These are phyloP conservation scores for Papilio demoleus DNA, from an alignment of 2,888 invertebrate species.

Conservation along the genomic window DNA sequence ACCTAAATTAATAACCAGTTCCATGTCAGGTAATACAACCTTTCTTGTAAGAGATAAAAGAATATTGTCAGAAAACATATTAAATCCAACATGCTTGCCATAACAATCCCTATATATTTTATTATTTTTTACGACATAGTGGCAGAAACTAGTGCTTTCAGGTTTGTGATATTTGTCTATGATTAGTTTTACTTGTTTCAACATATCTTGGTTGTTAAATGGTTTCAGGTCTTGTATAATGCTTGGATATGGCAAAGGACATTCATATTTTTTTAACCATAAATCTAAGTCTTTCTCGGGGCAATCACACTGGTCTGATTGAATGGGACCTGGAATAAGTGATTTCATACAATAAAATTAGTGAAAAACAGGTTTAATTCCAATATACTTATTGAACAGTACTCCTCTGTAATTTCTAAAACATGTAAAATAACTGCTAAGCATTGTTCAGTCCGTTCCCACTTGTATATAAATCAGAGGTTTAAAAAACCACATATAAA, in stretches of 20 bases:
- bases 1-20: constrained; percentile 96
- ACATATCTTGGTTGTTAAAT: constrained; percentile 89
- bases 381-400: no score
- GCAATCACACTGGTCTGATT: constrained; percentile 94
- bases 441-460: no score
- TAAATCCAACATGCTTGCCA: constrained; percentile 97
- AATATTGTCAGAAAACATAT: constrained; percentile 96
- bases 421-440: no score
- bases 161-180: constrained; percentile 89
- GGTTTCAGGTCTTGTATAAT: constrained; percentile 88
- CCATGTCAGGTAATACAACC: constrained; percentile 91
- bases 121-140: constrained; percentile 93
- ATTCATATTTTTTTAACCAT: constrained; percentile 88
- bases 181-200: constrained; percentile 84
- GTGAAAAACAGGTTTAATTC: no score
- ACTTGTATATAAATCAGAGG: no score
- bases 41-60: constrained; percentile 92
- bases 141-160: constrained; percentile 93
- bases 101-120: constrained; percentile 94
- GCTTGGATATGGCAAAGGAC: constrained; percentile 85
- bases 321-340: constrained; percentile 84
- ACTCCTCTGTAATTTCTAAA: no score
- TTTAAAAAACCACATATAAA: not conserved
- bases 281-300: constrained; percentile 84
- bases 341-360: constrained; percentile 26